A percentile compares a stretch with the other conserved stretches of the same genome.
These are phyloP conservation scores for Silurus lanzhouensis DNA, from an alignment of 2,797 vertebrate species.

Conservation along the genomic window DNA sequence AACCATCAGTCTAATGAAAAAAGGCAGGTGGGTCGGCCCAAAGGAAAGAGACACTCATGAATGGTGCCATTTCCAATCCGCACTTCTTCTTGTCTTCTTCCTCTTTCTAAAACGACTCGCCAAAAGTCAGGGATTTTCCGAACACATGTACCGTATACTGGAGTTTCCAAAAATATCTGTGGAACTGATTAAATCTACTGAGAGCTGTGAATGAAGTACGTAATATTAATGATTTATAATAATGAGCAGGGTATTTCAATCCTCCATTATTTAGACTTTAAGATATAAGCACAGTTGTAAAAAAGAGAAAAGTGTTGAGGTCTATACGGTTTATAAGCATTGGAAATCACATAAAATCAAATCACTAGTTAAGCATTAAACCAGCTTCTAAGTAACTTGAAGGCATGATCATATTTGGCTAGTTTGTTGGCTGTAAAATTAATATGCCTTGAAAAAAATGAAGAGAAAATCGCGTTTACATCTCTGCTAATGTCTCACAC, in stretches of 20 bases:
- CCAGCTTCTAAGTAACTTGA: not conserved
- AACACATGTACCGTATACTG: not conserved
- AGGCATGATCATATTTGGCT: not conserved
- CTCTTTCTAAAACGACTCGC: slow-evolving; percentile 3
- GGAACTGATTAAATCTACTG: not conserved
- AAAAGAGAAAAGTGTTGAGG: not conserved
- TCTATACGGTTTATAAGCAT: not conserved
- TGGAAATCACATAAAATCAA: not conserved
- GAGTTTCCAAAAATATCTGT: not conserved
- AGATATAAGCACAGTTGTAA: not conserved
- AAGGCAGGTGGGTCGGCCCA: slow-evolving; percentile 66
- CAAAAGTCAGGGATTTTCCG: not conserved
- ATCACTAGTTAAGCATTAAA: not conserved
- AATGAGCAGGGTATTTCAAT: not conserved
- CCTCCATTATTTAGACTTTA: not conserved
- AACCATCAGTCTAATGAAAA: slow-evolving; percentile 79
- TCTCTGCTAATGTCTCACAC: not conserved
- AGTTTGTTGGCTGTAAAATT: not conserved
- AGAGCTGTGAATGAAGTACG: not conserved
- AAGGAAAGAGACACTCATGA: slow-evolving; percentile 57
- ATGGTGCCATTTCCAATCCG: slow-evolving; percentile 55
- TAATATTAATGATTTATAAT: not conserved
- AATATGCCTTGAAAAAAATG: not conserved
- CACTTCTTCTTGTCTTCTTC: slow-evolving; percentile 51
- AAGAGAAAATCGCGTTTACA: not conserved